These are phyloP conservation scores for Meloidogyne floridensis DNA, from an alignment of 1,140 invertebrate genomes.

Conservation along the genomic window DNA sequence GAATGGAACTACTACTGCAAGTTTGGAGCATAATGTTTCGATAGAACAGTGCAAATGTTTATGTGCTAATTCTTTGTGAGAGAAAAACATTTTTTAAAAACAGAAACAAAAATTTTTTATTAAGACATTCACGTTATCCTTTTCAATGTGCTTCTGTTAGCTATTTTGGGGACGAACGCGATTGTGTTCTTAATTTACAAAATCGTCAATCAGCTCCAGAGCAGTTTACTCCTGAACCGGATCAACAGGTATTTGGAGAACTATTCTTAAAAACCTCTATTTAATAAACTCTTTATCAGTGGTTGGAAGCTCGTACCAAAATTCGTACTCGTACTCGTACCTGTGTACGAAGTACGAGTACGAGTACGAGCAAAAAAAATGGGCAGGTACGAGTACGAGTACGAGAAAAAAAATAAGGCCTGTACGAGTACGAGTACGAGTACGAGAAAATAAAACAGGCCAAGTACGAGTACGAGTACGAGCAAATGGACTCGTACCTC, in stretches of 20 bases:
- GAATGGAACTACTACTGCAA: constrained; percentile 54
- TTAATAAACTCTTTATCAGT: too few relatives aligned
- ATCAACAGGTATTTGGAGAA: constrained; percentile 20
- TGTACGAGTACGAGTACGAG: too few relatives aligned
- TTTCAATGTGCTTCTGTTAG: constrained; percentile 64
- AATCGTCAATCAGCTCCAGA: constrained; percentile 52
- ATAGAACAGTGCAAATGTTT: constrained; percentile 60
- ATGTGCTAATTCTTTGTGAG: constrained; percentile 59
- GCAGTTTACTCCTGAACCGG: constrained; percentile 29
- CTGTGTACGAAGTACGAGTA: too few relatives aligned
- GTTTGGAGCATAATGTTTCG: constrained; percentile 58
- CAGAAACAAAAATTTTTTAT: background rate
- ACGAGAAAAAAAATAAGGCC: too few relatives aligned
- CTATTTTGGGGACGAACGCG: constrained; percentile 59
- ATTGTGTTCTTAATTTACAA: constrained; percentile 63
- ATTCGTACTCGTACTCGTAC: too few relatives aligned
- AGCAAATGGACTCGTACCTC: too few relatives aligned
- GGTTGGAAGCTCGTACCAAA: too few relatives aligned
- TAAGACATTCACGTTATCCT: constrained; percentile 53
- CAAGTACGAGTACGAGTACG: too few relatives aligned
- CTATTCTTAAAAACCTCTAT: too few relatives aligned
- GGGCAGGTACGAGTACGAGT: too few relatives aligned
- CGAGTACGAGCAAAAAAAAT: too few relatives aligned
- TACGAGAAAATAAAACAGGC: too few relatives aligned
- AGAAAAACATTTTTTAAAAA: constrained; percentile 18